phyloP scores from a whole-genome alignment of 2,888 invertebrate species.

The Pasiphila rectangulata region DNA sequence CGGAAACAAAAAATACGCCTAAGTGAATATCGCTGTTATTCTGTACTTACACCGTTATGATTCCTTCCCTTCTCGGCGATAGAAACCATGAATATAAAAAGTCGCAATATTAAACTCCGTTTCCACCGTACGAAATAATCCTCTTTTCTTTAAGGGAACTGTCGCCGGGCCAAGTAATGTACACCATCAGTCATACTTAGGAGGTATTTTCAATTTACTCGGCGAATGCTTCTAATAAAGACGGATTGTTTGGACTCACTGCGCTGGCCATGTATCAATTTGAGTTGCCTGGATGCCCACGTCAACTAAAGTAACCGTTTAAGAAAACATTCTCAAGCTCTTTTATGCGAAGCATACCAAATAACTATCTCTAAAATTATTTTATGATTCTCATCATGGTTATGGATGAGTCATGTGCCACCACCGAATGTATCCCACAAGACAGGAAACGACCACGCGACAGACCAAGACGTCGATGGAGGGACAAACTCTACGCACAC shows the following conservation, averaged over 20 bases:
- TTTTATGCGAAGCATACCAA: too few relatives aligned
- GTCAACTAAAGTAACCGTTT: background rate
- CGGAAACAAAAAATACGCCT: slow-evolving; percentile 54
- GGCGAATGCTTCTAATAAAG: slow-evolving; percentile 70
- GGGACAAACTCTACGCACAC: too few relatives aligned
- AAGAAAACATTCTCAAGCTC: background rate
- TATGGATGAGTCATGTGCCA: too few relatives aligned
- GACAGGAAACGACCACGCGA: too few relatives aligned
- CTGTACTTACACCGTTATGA: slow-evolving; percentile 61
- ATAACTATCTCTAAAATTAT: too few relatives aligned
- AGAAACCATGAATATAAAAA: slow-evolving; percentile 76
- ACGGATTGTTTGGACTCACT: slow-evolving; percentile 60
- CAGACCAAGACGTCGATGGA: too few relatives aligned
- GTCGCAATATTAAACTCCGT: slow-evolving; percentile 70
- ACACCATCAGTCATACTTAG: slow-evolving; percentile 79
- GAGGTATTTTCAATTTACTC: slow-evolving; percentile 76
- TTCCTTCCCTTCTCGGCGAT: slow-evolving; percentile 58
- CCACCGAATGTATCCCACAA: too few relatives aligned
- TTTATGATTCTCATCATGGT: too few relatives aligned
- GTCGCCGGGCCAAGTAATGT: slow-evolving; percentile 74
- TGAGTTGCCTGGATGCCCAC: slow-evolving; percentile 35
- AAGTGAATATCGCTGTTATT: slow-evolving; percentile 70
- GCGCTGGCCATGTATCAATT: slow-evolving; percentile 55
- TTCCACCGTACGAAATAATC: slow-evolving; percentile 68
- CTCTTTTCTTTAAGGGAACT: slow-evolving; percentile 70